Evolutionary conservation across 1,140 invertebrate genomes (phyloP).

Genomic region (Drosophila watanabei): DNA sequence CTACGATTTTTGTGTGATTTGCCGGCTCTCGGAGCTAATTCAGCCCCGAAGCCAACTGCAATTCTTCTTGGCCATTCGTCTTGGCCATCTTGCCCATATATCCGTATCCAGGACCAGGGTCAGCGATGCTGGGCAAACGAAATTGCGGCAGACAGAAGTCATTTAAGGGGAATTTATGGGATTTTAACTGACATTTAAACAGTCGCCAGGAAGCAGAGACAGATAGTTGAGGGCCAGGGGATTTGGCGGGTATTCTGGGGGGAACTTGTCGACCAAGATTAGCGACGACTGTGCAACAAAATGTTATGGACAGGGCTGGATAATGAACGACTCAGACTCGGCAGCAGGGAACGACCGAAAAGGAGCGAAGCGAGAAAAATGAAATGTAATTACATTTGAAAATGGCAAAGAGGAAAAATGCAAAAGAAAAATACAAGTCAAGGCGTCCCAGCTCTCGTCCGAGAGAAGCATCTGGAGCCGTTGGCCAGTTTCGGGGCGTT

Average conservation of each 20-base stretch:
- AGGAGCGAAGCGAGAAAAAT: conserved; percentile 68
- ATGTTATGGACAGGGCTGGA: conserved; percentile 79
- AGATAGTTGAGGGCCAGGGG: conserved; percentile 3
- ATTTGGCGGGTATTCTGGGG: neutral
- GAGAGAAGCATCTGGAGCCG: conserved; percentile 31
- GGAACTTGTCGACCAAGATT: conserved; percentile 78
- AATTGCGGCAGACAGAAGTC: conserved; percentile 84
- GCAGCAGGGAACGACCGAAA: conserved; percentile 9
- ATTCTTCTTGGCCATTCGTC: conserved; percentile 57
- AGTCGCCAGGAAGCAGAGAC: conserved; percentile 53
- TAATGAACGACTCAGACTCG: conserved; percentile 64
- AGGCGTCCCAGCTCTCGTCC: neutral
- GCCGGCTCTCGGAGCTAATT: conserved; percentile 42
- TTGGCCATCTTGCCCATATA: conserved; percentile 57
- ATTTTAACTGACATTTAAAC: conserved; percentile 85
- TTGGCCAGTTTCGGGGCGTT: conserved; percentile 38
- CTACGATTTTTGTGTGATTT: conserved; percentile 32
- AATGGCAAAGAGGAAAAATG: conserved; percentile 50
- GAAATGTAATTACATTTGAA: conserved; percentile 81
- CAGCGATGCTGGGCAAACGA: conserved; percentile 51
- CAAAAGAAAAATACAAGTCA: conserved; percentile 42
- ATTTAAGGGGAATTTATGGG: conserved; percentile 84
- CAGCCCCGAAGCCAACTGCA: conserved; percentile 40
- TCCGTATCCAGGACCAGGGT: conserved; percentile 41
- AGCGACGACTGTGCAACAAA: conserved; percentile 79